These are phyloP conservation scores for Leptothorax acervorum DNA, from an alignment of 2,888 invertebrate genomes.

Conservation along the genomic window DNA sequence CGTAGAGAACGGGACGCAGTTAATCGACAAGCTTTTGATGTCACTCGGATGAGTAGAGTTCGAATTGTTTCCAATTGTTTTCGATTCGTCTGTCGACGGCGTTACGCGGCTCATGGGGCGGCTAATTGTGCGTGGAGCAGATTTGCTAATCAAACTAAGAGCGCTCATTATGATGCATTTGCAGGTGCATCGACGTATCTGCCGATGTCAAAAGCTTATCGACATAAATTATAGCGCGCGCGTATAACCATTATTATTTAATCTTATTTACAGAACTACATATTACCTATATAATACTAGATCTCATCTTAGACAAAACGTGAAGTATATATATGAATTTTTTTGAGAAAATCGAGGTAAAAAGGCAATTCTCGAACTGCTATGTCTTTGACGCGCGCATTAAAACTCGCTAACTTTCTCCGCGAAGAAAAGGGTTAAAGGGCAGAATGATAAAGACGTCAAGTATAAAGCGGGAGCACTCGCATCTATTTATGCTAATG, in stretches of 20 bases:
- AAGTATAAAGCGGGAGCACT: background rate
- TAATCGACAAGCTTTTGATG: constrained; percentile 54
- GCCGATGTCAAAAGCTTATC: background rate
- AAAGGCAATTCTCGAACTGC: background rate
- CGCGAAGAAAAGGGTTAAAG: background rate
- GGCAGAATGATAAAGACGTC: background rate
- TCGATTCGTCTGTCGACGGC: constrained; percentile 44
- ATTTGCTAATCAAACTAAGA: constrained; percentile 51
- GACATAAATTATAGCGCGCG: background rate
- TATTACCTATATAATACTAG: background rate
- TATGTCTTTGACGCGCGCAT: background rate
- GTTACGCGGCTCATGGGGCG: constrained; percentile 37
- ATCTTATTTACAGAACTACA: background rate
- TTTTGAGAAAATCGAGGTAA: background rate
- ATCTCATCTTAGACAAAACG: background rate
- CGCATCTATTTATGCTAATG: constrained; percentile 4
- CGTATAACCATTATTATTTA: too few relatives aligned
- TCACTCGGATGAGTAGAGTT: constrained; percentile 35
- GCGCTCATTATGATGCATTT: background rate
- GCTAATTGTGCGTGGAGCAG: constrained; percentile 58
- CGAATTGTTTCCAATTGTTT: constrained; percentile 62
- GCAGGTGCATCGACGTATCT: background rate
- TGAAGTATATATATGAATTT: background rate
- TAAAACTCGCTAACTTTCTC: background rate
- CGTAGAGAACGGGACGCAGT: constrained; percentile 30